A percentile compares a stretch with the other conserved stretches of the same genome.
These are phyloP conservation scores for Axis porcinus DNA, from an alignment of 2,113 vertebrate genomes.

Conservation along the genomic window DNA sequence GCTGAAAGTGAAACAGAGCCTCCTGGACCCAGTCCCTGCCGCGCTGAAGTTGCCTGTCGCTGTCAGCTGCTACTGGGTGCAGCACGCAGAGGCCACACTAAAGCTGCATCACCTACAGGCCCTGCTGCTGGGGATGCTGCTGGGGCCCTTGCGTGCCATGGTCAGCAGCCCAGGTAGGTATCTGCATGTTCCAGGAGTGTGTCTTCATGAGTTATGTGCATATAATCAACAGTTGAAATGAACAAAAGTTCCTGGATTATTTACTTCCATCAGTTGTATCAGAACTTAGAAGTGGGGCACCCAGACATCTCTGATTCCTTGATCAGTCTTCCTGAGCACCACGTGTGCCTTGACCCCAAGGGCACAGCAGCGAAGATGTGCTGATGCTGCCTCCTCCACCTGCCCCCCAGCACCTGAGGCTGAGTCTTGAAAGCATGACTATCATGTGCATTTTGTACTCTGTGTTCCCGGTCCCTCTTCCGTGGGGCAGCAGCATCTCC, in stretches of 20 bases:
- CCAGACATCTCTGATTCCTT: not conserved
- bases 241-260: not conserved
- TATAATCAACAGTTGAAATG: not conserved
- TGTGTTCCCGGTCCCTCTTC: not conserved
- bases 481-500: not conserved
- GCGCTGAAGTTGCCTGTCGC: constrained; percentile 81
- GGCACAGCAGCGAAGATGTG: not conserved
- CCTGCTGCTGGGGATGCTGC: constrained; percentile 83
- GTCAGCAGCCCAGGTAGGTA: constrained; percentile 70
- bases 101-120: constrained; percentile 81
- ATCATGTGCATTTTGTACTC: not conserved
- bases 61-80: constrained; percentile 86
- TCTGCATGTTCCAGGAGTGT: not conserved
- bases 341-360: not conserved
- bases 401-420: too few relatives aligned
- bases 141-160: constrained; percentile 73
- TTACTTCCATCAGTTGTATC: not conserved
- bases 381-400: too few relatives aligned
- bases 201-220: not conserved
- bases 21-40: constrained; percentile 73
- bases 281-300: not conserved
- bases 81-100: constrained; percentile 73
- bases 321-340: not conserved
- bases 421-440: not conserved
- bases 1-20: constrained; percentile 75